Evolutionary conservation across 2,797 vertebrate genomes (phyloP), one percentile per base, ranked within the genome.

Genomic region (Tokudaia muenninki): DNA sequence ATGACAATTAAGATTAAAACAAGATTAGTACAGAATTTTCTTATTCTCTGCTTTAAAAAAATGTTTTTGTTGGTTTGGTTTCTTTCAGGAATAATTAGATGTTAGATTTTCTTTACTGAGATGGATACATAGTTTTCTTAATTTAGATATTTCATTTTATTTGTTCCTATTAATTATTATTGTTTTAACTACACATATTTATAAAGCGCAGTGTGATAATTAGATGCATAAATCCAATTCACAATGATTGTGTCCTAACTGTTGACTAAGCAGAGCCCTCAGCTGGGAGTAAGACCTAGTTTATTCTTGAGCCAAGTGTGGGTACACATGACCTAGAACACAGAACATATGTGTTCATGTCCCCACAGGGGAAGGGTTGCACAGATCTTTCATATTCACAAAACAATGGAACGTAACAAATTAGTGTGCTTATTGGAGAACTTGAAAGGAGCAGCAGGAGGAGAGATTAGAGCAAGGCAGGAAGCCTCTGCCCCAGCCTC

Each of bases 81-180:
- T 75, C 47, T 37, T n/a, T n/a, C 47, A 70, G 50, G 50, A 5
- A 74, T 83, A 16, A 91, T 86, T 75, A 65, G 21, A 74, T 83
- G 21, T 6, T 77, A 75, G 44, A 24, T 92, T 72, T 94, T 90
- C 52, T 92, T 90, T 57, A 77, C 59, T 50, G 41, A 67, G 52
- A 88, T 50, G 65, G 14, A 55, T 41, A 2, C 31, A 22, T 59
- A 17, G 37, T 41, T 79, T 72, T 57, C 52, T 47, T 57, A 65
- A 55, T 55, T 82, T 82, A 67, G 79, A 52, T 21, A 75, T 83
- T 93, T 67, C 26, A 57, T 80, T 75, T 88, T 34, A 57, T 80
- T 75, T 84, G 31, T 34, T 61, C 63, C 77, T 78, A 52, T 22
- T 47, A 75, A 63, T 67, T 90, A 31, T 94, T 67, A 55, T 78